Conservation (phyloP, 2,113 vertebrate genomes). For the Accipiter cooperii region DNA sequence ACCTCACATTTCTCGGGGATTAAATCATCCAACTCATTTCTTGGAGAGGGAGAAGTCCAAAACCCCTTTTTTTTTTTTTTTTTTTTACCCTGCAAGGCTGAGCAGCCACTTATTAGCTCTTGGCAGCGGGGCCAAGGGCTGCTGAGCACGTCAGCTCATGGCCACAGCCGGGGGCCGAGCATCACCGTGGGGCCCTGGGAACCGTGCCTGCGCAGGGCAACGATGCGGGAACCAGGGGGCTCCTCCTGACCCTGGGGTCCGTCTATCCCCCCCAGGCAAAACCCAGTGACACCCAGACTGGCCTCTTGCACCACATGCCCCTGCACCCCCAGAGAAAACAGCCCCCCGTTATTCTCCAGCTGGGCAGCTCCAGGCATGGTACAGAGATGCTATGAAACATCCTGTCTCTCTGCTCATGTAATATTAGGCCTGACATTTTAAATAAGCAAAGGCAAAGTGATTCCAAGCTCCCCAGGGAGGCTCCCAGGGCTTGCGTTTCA, state of each 20-base stretch:
- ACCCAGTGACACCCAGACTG: not conserved
- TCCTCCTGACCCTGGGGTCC: not conserved
- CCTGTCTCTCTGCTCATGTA: not conserved
- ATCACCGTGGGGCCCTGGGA: not conserved
- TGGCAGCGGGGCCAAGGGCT: not conserved
- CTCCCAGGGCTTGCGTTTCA: not conserved
- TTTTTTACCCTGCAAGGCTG: not conserved
- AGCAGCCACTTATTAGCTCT: not conserved
- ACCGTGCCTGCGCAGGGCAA: not conserved
- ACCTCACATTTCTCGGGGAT: not conserved
- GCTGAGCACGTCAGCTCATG: not conserved
- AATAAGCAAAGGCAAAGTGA: not conserved
- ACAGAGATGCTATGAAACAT: not conserved
- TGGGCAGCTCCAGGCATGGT: not conserved
- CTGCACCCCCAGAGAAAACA: not conserved
- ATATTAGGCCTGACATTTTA: not conserved
- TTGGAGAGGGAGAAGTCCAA: not conserved
- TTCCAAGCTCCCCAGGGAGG: not conserved
- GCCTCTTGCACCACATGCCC: not conserved
- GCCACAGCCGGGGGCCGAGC: not conserved
- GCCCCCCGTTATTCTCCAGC: not conserved
- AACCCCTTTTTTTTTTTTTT: not conserved
- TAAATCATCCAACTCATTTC: constrained; percentile 5
- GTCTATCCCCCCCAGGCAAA: too few relatives aligned
- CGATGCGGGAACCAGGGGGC: accelerated